Evolutionary conservation across 2,797 vertebrate genomes (phyloP), one percentile per base, ranked within the genome.

Genomic region (Muscicapa striata): DNA sequence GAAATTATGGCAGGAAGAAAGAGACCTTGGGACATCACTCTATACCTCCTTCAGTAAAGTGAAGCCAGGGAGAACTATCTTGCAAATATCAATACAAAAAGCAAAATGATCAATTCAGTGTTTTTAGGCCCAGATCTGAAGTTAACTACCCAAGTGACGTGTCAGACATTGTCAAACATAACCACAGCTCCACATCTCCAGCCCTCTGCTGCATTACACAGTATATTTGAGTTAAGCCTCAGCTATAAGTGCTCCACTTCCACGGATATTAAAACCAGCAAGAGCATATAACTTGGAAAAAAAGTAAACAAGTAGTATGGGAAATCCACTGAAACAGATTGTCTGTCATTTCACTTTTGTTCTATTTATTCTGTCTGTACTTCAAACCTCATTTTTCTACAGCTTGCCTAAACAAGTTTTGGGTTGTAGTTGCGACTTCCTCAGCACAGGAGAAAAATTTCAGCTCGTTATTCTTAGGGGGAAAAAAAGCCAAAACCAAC

Each of bases 381-480:
- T 93, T 95, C 74, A 94, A 93, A 90, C 70, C 74, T 91, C 90
- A 95, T 93, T 95, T 96, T 96, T 92, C 88, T 94, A 43, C 4
- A 3, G 32, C 90, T 84, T 96, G 92, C 90, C 86, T 94, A 90
- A 95, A 96, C 86, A 93, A 87, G 92, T 95, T 94, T 58, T 52
- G 52, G 13, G 64, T 38, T 84, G 32, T 82, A 92, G 38, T 15
- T 93, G 73, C 6, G 34, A 77, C 38, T 95, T 95, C 74, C 49
- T 94, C 54, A 40, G 54, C 34, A 19, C 21, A 64, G 72, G 23
- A 84, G 40, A 92, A 81, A 88, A 89, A 67, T 20, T 84, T 79
- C 63, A 73, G 10, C 29, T 93, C 22, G n/a, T 86, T 84, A 73
- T 61, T 91, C 79, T 94, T 58, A 32, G 22, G 13, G 8, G 23